phyloP scores from a whole-genome alignment of 2,888 invertebrate genomes.

The Xanthostigma xanthostigma region DNA sequence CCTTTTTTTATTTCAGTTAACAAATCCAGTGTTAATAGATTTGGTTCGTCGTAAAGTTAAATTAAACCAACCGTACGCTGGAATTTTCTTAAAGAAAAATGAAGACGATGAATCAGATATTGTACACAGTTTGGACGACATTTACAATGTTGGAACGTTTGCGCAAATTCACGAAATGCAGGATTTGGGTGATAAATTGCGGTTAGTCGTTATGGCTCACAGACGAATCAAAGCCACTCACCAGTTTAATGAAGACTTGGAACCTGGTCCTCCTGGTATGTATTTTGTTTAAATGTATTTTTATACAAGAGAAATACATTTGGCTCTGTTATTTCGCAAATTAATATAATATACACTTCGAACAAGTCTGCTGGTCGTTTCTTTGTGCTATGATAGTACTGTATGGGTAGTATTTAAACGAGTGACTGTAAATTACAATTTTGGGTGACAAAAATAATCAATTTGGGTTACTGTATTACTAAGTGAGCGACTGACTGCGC shows the following conservation, averaged over 20 bases:
- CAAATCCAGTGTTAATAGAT: slow-evolving; percentile 75
- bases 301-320: neutral
- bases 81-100: slow-evolving; percentile 86
- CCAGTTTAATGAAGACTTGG: slow-evolving; percentile 60
- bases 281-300: neutral
- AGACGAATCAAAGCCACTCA: slow-evolving; percentile 69
- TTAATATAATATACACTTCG: neutral
- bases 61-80: slow-evolving; percentile 92
- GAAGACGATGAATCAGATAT: slow-evolving; percentile 81
- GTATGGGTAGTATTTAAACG: too few species aligned
- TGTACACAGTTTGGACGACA: slow-evolving; percentile 67
- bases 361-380: too few species aligned
- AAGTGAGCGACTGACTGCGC: too few species aligned
- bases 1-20: slow-evolving; percentile 41
- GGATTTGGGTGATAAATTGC: slow-evolving; percentile 77
- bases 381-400: too few species aligned
- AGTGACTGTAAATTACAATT: too few species aligned
- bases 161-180: slow-evolving; percentile 97
- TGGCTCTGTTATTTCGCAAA: neutral
- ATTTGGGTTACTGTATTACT: too few species aligned
- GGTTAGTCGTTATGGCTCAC: slow-evolving; percentile 91
- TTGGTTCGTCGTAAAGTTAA: slow-evolving; percentile 85
- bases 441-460: too few species aligned
- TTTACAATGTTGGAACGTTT: slow-evolving; percentile 86
- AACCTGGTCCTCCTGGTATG: slow-evolving; percentile 14